phyloP scores from a whole-genome alignment of 2,113 vertebrate species.

The Ahaetulla prasina region DNA sequence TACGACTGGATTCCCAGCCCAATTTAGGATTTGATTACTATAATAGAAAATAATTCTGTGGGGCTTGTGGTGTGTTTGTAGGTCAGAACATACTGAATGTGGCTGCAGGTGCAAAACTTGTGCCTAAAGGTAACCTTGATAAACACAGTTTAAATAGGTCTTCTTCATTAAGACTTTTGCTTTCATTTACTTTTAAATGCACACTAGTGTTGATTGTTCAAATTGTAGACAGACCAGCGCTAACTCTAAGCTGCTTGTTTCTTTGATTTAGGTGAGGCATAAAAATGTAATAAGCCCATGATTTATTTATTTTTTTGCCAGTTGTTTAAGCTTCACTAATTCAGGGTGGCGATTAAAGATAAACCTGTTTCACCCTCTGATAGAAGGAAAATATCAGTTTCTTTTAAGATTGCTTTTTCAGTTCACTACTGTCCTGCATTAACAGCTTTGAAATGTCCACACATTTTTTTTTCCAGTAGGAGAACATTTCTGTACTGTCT shows the following conservation, averaged over 20 bases:
- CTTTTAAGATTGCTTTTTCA: slow-evolving; percentile 76
- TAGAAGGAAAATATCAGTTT: slow-evolving; percentile 62
- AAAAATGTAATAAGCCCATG: slow-evolving; percentile 50
- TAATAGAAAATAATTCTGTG: background rate
- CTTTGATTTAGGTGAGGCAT: slow-evolving; percentile 59
- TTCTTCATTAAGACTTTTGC: background rate
- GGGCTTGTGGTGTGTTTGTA: background rate
- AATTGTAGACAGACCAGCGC: slow-evolving; percentile 29
- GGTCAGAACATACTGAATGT: background rate
- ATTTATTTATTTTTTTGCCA: slow-evolving; percentile 65
- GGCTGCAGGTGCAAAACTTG: background rate
- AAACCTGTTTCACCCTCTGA: slow-evolving; percentile 71
- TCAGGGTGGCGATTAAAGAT: slow-evolving; percentile 42
- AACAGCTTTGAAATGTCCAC: slow-evolving; percentile 79
- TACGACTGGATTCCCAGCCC: background rate
- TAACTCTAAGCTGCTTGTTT: slow-evolving; percentile 46
- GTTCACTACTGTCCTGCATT: slow-evolving; percentile 78
- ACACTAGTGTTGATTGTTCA: slow-evolving; percentile 36
- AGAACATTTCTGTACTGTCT: slow-evolving; percentile 77
- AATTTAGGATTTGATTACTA: background rate
- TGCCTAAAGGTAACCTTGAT: background rate
- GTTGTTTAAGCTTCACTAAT: slow-evolving; percentile 71
- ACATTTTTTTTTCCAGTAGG: slow-evolving; percentile 75
- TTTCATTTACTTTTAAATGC: background rate
- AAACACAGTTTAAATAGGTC: slow-evolving; percentile 20